These are phyloP conservation scores for Uloborus diversus DNA, from an alignment of 1,140 invertebrate species.

Conservation along the genomic window DNA sequence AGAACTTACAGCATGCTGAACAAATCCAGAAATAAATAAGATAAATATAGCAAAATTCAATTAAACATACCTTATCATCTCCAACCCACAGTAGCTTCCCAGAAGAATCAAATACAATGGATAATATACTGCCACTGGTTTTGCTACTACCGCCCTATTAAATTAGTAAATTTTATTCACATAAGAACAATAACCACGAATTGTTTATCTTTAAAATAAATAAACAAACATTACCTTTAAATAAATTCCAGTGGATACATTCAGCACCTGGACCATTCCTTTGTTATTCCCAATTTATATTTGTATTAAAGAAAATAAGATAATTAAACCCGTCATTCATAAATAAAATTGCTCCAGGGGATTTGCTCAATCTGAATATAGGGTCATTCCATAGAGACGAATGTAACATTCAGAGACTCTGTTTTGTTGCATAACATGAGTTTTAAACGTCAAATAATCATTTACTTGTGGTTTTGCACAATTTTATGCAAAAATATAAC, in stretches of 20 bases:
- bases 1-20: too few relatives aligned
- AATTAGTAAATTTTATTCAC: not conserved
- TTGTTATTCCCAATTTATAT: constrained; percentile 77
- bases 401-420: too few relatives aligned
- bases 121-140: constrained; percentile 77
- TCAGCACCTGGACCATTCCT: constrained; percentile 81
- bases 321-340: too few relatives aligned
- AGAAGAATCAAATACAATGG: constrained; percentile 80
- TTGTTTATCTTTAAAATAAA: too few relatives aligned
- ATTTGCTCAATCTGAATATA: too few relatives aligned
- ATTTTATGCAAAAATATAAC: too few relatives aligned
- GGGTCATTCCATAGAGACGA: too few relatives aligned
- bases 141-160: constrained; percentile 77
- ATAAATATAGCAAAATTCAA: too few relatives aligned
- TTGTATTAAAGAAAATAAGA: constrained; percentile 19
- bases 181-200: not conserved
- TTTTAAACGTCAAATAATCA: too few relatives aligned
- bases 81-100: constrained; percentile 84
- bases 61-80: constrained; percentile 77
- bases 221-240: constrained; percentile 63
- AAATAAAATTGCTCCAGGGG: not conserved
- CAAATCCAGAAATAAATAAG: too few relatives aligned
- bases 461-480: too few relatives aligned
- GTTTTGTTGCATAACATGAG: too few relatives aligned
- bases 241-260: constrained; percentile 87